phyloP scores from a whole-genome alignment of 2,888 invertebrate genomes.

The Biston betularia region DNA sequence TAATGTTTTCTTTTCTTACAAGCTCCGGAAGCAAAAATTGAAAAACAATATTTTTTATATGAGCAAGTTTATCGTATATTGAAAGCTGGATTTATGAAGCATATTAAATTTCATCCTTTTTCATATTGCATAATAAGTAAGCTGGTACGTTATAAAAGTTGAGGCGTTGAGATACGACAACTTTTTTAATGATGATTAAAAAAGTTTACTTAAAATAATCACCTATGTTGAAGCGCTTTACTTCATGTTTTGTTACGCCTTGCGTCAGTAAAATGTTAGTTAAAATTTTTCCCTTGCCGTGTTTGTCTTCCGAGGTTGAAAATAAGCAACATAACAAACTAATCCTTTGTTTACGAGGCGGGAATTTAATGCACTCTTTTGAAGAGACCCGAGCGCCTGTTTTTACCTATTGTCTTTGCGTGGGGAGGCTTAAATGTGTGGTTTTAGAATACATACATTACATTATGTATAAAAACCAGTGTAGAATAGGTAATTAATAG shows the following conservation, averaged over 20 bases:
- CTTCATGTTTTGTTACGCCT: constrained; percentile 9
- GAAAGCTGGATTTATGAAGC: background rate
- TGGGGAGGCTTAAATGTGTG: constrained; percentile 10
- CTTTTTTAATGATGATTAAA: constrained; percentile 51
- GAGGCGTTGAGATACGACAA: constrained; percentile 11
- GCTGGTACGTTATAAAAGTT: constrained; percentile 3
- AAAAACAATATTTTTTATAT: constrained; percentile 3
- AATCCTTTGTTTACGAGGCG: constrained; percentile 51
- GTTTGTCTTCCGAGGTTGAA: constrained; percentile 39
- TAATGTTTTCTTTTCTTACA: background rate
- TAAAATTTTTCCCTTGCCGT: constrained; percentile 29
- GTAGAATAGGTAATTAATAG: no score
- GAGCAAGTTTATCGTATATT: background rate
- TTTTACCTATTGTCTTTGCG: constrained; percentile 27
- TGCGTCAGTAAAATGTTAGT: constrained; percentile 39
- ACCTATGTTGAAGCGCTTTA: constrained; percentile 22
- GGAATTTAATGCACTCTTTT: constrained; percentile 61
- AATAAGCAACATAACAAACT: constrained; percentile 49
- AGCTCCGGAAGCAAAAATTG: background rate
- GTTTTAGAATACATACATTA: constrained; percentile 7
- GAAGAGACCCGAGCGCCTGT: constrained; percentile 45
- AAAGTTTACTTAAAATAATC: constrained; percentile 46
- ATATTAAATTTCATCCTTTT: constrained; percentile 8
- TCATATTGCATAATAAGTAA: background rate
- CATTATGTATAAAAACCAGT: background rate